A percentile compares a stretch with the other conserved stretches of the same genome.
Conservation (phyloP, 1,140 invertebrate genomes). For the Drosophila ogumai region DNA sequence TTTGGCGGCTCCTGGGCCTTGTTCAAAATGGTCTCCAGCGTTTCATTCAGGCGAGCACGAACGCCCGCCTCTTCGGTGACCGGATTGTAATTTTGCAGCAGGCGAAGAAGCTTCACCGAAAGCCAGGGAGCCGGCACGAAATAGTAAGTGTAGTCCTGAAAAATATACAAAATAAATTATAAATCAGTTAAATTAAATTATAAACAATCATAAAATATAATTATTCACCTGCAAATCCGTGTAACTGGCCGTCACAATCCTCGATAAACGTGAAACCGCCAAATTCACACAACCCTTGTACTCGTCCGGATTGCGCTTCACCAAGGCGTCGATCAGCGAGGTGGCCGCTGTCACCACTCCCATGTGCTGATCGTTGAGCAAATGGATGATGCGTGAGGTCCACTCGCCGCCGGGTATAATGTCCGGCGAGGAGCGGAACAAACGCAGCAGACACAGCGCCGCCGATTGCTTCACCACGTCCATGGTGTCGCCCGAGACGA, state of each 20-base stretch:
- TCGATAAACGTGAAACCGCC: slow-evolving; percentile 97
- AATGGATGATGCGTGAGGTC: slow-evolving; percentile 99
- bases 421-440: slow-evolving; percentile 97
- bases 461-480: slow-evolving; percentile 99
- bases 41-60: slow-evolving; percentile 97
- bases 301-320: slow-evolving; percentile 99
- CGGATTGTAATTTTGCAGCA: slow-evolving; percentile 99
- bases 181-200: not conserved
- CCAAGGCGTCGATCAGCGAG: slow-evolving; percentile 98
- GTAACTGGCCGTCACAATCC: slow-evolving; percentile 99
- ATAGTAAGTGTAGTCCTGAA: slow-evolving; percentile 98
- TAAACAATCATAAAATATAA: not conserved
- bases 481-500: slow-evolving; percentile 99
- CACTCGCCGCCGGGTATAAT: slow-evolving; percentile 99
- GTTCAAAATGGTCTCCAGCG: slow-evolving; percentile 99
- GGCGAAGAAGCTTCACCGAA: slow-evolving; percentile 97
- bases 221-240: slow-evolving; percentile 93
- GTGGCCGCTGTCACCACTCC: slow-evolving; percentile 99
- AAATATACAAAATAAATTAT: too few relatives aligned
- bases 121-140: slow-evolving; percentile 99
- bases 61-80: slow-evolving; percentile 98
- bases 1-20: slow-evolving; percentile 99
- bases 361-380: slow-evolving; percentile 99
- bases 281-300: slow-evolving; percentile 99
- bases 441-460: slow-evolving; percentile 96